These are phyloP conservation scores for Garra rufa DNA, from an alignment of 2,113 vertebrate species.

Conservation along the genomic window DNA sequence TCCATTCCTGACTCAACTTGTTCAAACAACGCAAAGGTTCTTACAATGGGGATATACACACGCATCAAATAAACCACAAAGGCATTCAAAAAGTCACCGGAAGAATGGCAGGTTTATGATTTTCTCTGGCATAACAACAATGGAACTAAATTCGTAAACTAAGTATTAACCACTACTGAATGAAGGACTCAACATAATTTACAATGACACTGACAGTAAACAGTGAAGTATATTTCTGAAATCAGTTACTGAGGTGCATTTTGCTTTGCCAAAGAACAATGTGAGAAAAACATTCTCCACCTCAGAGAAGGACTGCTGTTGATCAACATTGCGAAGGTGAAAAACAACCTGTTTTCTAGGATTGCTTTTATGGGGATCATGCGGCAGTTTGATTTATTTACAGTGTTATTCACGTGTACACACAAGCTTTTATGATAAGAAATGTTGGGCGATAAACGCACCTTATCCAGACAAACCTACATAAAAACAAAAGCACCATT, in stretches of 20 bases:
- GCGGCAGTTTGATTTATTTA: not conserved
- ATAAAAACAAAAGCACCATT: not conserved
- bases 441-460: not conserved
- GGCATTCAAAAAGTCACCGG: not conserved
- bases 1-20: not conserved
- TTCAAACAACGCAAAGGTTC: not conserved
- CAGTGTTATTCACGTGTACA: slow-evolving; percentile 22
- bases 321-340: not conserved
- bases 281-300: not conserved
- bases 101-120: not conserved
- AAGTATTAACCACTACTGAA: not conserved
- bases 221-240: not conserved
- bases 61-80: not conserved
- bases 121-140: not conserved
- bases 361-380: not conserved
- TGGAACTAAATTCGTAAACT: not conserved
- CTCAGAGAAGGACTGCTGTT: not conserved
- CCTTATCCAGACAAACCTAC: not conserved
- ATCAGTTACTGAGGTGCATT: not conserved
- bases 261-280: not conserved
- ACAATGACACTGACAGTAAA: not conserved
- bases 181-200: not conserved
- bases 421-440: slow-evolving; percentile 19
- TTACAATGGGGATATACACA: not conserved
- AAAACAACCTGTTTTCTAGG: slow-evolving; percentile 16